Evolutionary conservation across 2,113 vertebrate species (phyloP).

Genomic region (Menura novaehollandiae): DNA sequence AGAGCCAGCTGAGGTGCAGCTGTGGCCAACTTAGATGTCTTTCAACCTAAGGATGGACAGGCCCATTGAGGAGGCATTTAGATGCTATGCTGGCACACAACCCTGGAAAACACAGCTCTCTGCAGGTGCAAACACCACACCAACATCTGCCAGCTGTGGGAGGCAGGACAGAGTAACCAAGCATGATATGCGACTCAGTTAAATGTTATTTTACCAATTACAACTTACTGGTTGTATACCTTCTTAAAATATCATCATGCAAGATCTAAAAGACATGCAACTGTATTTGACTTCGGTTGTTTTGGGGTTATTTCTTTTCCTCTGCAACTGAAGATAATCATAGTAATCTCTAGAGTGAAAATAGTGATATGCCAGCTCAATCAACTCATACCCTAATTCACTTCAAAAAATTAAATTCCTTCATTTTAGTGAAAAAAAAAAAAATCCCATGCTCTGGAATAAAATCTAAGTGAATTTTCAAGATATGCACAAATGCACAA

Average conservation of each 20-base stretch:
- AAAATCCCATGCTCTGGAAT: neutral
- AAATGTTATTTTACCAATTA: neutral
- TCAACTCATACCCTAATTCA: neutral
- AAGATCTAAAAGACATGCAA: neutral
- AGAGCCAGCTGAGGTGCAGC: neutral
- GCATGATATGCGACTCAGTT: neutral
- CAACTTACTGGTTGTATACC: neutral
- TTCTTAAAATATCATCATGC: neutral
- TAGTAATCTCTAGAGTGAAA: neutral
- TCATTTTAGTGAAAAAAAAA: neutral
- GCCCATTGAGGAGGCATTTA: neutral
- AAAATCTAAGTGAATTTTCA: neutral
- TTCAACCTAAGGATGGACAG: neutral
- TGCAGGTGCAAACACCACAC: neutral
- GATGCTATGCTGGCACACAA: neutral
- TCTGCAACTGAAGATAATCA: neutral
- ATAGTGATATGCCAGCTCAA: neutral
- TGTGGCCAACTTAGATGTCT: neutral
- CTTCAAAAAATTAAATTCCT: neutral
- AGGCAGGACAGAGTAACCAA: neutral
- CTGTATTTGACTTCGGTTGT: neutral
- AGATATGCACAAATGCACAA: neutral
- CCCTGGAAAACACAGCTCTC: neutral
- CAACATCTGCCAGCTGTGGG: neutral
- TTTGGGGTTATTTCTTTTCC: neutral